phyloP scores from a whole-genome alignment of 2,113 vertebrate genomes.

The Calypte anna region DNA sequence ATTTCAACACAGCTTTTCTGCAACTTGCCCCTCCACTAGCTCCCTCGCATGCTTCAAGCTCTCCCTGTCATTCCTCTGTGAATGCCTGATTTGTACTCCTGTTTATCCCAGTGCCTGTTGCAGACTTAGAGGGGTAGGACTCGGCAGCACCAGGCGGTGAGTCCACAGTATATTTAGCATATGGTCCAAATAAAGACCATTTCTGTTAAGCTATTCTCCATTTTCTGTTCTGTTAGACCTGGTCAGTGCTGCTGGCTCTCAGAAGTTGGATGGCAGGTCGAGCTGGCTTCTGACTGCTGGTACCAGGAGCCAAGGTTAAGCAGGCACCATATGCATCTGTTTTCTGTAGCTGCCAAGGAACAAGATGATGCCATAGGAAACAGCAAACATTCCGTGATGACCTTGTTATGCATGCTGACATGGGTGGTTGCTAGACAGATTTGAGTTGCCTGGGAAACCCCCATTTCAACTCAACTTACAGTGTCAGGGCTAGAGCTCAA shows the following conservation, averaged over 20 bases:
- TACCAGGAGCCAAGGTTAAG: not conserved
- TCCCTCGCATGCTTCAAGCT: not conserved
- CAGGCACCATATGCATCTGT: conserved; percentile 27
- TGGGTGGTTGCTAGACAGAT: conserved; percentile 54
- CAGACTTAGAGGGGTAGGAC: not conserved
- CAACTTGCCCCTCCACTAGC: not conserved
- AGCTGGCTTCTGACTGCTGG: conserved; percentile 17
- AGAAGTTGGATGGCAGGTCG: not conserved
- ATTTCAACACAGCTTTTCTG: not conserved
- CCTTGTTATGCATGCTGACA: conserved; percentile 16
- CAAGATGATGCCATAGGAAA: conserved; percentile 45
- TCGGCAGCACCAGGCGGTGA: accelerated
- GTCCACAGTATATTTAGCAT: not conserved
- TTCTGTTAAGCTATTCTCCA: not conserved
- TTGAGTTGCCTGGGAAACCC: conserved; percentile 61
- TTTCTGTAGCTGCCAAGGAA: conserved; percentile 56
- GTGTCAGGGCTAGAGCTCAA: not conserved
- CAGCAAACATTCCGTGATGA: conserved; percentile 27
- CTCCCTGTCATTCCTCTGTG: not conserved
- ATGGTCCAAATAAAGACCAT: not conserved
- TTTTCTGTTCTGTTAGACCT: not conserved
- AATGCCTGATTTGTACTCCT: not conserved
- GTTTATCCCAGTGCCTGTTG: not conserved
- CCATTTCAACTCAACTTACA: conserved; percentile 34
- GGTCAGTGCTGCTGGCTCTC: not conserved